Evolutionary conservation across 2,888 invertebrate genomes (phyloP).

Genomic region (Noctua pronuba): DNA sequence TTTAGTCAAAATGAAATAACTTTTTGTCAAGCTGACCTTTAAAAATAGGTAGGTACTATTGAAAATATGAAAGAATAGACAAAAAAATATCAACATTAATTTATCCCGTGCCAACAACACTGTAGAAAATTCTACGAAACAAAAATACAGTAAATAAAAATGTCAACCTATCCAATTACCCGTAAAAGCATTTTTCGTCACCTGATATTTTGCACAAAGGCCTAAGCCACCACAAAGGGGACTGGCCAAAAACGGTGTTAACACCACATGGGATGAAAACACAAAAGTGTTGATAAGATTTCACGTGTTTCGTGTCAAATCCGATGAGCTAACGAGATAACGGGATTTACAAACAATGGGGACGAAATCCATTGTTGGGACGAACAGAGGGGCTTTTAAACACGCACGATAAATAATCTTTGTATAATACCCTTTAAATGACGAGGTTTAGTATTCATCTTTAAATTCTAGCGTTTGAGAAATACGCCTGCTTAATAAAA

Average conservation of each 20-base stretch:
- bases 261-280: slow-evolving; percentile 14
- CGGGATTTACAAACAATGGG: slow-evolving; percentile 37
- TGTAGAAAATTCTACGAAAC: background rate
- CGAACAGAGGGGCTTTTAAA: slow-evolving; percentile 11
- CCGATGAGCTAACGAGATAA: slow-evolving; percentile 30
- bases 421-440: background rate
- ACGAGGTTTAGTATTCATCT: background rate
- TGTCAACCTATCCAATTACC: slow-evolving; percentile 9
- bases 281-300: slow-evolving; percentile 22
- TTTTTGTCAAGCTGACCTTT: slow-evolving; percentile 3
- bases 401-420: background rate
- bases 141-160: slow-evolving; percentile 17
- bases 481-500: background rate
- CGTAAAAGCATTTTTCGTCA: slow-evolving; percentile 31
- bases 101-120: slow-evolving; percentile 11
- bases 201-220: slow-evolving; percentile 42
- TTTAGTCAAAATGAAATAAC: slow-evolving; percentile 22
- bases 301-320: slow-evolving; percentile 37
- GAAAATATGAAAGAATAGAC: background rate
- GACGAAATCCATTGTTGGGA: slow-evolving; percentile 30
- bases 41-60: background rate
- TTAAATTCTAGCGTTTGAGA: background rate
- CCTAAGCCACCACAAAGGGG: slow-evolving; percentile 20
- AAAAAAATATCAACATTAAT: slow-evolving; percentile 20
- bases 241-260: background rate